Conservation (phyloP, 1,140 invertebrate genomes). For the Pseudomyrmex flavicornis region DNA sequence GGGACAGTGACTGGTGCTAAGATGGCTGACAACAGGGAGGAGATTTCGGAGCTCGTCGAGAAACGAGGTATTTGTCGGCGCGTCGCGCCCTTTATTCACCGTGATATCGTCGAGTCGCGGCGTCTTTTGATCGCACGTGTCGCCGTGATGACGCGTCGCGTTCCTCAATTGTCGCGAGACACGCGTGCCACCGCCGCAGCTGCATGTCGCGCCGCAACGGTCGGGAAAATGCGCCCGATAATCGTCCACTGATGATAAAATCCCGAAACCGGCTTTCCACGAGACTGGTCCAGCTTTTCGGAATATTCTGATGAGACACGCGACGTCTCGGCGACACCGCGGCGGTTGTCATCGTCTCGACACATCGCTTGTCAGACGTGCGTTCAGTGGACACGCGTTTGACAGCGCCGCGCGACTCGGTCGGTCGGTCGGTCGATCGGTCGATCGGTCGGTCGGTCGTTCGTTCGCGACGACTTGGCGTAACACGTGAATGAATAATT, state of each 20-base stretch:
- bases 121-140: not conserved
- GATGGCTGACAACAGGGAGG: slow-evolving; percentile 88
- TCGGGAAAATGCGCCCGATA: not conserved
- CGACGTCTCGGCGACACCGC: not conserved
- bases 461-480: not conserved
- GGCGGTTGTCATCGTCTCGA: slow-evolving; percentile 39
- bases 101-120: slow-evolving; percentile 26
- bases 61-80: slow-evolving; percentile 85
- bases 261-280: not conserved
- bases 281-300: not conserved
- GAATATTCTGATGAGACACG: not conserved
- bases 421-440: not conserved
- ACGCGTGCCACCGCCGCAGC: slow-evolving; percentile 72
- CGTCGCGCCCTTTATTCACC: slow-evolving; percentile 33
- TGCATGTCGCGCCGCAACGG: slow-evolving; percentile 12
- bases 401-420: slow-evolving; percentile 6
- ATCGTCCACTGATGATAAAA: not conserved
- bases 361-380: not conserved
- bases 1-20: slow-evolving; percentile 86
- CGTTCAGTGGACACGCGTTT: not conserved
- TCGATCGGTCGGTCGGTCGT: not conserved
- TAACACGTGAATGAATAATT: slow-evolving; percentile 23
- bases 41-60: slow-evolving; percentile 86
- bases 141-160: slow-evolving; percentile 29
- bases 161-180: slow-evolving; percentile 69